phyloP scores from a whole-genome alignment of 2,888 invertebrate species.

The Cylindroiulus punctatus region DNA sequence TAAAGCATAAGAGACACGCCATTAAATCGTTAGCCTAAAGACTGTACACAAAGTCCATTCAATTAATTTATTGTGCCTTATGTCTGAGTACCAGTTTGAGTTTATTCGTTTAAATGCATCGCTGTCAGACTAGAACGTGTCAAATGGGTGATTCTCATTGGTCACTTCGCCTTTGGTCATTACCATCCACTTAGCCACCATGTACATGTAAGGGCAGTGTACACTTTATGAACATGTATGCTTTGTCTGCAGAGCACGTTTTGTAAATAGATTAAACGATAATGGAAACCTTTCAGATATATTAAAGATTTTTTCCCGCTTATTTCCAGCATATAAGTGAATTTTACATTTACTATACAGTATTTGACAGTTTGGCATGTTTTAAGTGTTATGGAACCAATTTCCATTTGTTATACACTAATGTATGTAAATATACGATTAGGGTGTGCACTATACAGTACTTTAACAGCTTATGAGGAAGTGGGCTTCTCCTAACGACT shows the following conservation, averaged over 20 bases:
- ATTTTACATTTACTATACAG: too few species aligned
- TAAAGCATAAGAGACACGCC: constrained; percentile 30
- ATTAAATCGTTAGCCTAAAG: constrained; percentile 40
- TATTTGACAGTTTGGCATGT: too few species aligned
- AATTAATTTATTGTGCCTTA: constrained; percentile 28
- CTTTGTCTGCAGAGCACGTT: background rate
- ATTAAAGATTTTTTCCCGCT: background rate
- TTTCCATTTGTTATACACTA: too few species aligned
- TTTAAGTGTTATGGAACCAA: too few species aligned
- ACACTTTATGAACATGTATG: background rate
- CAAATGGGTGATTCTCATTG: background rate
- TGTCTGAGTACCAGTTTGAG: constrained; percentile 5
- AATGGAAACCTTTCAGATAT: background rate
- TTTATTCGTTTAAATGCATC: background rate
- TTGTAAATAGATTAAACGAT: background rate
- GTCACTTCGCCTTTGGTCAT: background rate
- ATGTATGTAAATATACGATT: too few species aligned
- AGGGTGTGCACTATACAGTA: too few species aligned
- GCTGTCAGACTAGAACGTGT: background rate
- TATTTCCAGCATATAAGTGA: background rate
- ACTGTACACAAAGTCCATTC: constrained; percentile 21
- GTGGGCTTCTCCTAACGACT: too few species aligned
- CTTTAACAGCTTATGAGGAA: too few species aligned
- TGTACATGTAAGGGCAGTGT: background rate
- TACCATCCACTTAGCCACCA: background rate